These are phyloP conservation scores for Pentamera pediparva DNA, from an alignment of 53 echinoderm and acorn worm genomes.

Conservation along the genomic window DNA sequence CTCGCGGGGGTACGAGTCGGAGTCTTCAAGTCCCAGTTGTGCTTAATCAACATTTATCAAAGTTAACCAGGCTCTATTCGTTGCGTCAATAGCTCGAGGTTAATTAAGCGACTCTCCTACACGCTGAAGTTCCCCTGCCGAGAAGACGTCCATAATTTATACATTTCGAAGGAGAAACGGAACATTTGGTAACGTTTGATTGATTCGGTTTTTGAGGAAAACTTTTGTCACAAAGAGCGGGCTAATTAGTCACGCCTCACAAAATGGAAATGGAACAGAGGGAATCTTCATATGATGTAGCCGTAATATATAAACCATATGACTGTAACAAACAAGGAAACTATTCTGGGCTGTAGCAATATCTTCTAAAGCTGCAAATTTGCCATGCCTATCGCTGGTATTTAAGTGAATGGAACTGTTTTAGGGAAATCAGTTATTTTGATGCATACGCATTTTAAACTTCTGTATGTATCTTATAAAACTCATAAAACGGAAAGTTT, in stretches of 20 bases:
- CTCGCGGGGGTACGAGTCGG: slow-evolving; percentile 8
- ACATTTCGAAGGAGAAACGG: background rate
- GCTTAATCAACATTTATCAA: slow-evolving; percentile 34
- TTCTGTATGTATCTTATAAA: too few relatives aligned
- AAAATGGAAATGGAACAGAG: background rate
- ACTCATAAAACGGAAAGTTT: too few relatives aligned
- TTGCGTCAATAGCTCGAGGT: background rate
- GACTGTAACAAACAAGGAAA: too few relatives aligned
- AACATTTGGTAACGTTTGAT: slow-evolving; percentile 28
- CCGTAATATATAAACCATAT: too few relatives aligned
- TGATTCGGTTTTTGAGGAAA: slow-evolving; percentile 8
- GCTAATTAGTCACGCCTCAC: background rate
- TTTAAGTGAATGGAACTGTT: too few relatives aligned
- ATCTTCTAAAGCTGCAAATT: too few relatives aligned
- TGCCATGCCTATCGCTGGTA: too few relatives aligned
- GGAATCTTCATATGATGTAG: background rate
- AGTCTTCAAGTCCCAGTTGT: slow-evolving; percentile 8
- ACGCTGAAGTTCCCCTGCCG: background rate
- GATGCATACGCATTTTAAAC: too few relatives aligned
- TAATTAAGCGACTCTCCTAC: background rate
- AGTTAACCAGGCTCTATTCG: background rate
- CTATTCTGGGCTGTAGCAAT: too few relatives aligned
- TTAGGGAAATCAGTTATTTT: too few relatives aligned
- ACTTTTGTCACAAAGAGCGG: background rate
- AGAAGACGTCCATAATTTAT: background rate